phyloP scores from a whole-genome alignment of 2,888 invertebrate genomes.

The Eugnorisma glareosa region DNA sequence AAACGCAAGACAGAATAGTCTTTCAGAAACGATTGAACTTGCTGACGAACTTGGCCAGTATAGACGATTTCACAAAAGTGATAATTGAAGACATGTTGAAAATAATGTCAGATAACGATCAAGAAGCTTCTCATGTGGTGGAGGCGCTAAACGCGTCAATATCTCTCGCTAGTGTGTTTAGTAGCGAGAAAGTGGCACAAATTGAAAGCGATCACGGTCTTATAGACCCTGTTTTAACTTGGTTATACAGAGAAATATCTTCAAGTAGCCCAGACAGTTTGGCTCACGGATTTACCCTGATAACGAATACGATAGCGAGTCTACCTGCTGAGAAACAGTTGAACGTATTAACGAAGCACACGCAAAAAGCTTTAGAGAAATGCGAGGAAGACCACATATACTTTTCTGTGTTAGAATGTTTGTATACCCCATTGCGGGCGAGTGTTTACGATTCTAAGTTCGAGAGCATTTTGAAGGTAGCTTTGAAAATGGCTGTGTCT shows the following conservation, averaged over 20 bases:
- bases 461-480: slow-evolving; percentile 79
- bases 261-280: slow-evolving; percentile 70
- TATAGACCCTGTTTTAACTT: slow-evolving; percentile 81
- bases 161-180: slow-evolving; percentile 80
- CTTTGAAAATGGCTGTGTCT: slow-evolving; percentile 80
- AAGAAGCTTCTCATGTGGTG: slow-evolving; percentile 79
- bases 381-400: slow-evolving; percentile 76
- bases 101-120: slow-evolving; percentile 74
- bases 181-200: slow-evolving; percentile 79
- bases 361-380: slow-evolving; percentile 74
- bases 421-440: slow-evolving; percentile 87
- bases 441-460: slow-evolving; percentile 78
- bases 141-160: slow-evolving; percentile 80
- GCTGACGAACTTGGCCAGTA: slow-evolving; percentile 85
- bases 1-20: slow-evolving; percentile 75
- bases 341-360: slow-evolving; percentile 75
- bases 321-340: slow-evolving; percentile 80
- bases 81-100: slow-evolving; percentile 86
- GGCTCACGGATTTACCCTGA: slow-evolving; percentile 78
- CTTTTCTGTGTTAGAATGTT: slow-evolving; percentile 87
- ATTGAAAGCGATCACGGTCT: slow-evolving; percentile 87
- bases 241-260: slow-evolving; percentile 81
- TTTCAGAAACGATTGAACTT: slow-evolving; percentile 84
- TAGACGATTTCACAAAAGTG: slow-evolving; percentile 86
- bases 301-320: slow-evolving; percentile 82